Percentiles rank a stretch among this genome's conserved stretches.
Evolutionary conservation across 2,113 vertebrate species (phyloP).

Genomic region (Pardalotus punctatus): DNA sequence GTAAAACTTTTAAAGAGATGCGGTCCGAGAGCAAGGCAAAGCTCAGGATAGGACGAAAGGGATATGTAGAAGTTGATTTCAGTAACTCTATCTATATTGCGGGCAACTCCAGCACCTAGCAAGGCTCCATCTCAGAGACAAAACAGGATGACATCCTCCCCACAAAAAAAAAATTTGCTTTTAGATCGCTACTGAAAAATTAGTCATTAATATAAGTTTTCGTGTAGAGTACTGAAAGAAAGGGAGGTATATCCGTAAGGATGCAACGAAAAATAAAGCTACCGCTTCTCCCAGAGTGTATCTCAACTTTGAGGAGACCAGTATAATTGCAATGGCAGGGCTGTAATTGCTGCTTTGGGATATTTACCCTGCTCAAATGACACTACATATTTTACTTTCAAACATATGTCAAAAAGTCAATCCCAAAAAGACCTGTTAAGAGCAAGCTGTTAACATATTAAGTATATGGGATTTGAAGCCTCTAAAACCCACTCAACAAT

Average conservation of each 20-base stretch:
- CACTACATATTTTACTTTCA: conserved; percentile 60
- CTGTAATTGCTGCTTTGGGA: conserved; percentile 60
- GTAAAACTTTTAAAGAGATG: background rate
- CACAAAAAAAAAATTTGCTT: background rate
- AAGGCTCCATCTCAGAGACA: background rate
- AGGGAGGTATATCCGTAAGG: background rate
- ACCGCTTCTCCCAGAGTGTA: background rate
- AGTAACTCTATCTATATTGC: background rate
- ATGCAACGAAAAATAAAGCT: background rate
- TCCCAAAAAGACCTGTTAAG: conserved; percentile 59
- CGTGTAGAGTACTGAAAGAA: background rate
- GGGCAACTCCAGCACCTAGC: background rate
- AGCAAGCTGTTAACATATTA: conserved; percentile 54
- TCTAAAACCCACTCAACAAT: conserved; percentile 57
- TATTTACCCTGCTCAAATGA: conserved; percentile 67
- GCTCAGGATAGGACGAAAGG: background rate
- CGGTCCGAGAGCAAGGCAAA: background rate
- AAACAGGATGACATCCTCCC: background rate
- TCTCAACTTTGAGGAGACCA: background rate
- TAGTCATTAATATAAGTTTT: background rate
- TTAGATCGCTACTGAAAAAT: background rate
- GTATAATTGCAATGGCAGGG: background rate
- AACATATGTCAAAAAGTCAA: conserved; percentile 62
- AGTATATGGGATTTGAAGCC: conserved; percentile 35
- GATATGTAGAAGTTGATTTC: background rate